Evolutionary conservation across 2,113 vertebrate genomes (phyloP).

Genomic region (Malurus alboscapulatus): DNA sequence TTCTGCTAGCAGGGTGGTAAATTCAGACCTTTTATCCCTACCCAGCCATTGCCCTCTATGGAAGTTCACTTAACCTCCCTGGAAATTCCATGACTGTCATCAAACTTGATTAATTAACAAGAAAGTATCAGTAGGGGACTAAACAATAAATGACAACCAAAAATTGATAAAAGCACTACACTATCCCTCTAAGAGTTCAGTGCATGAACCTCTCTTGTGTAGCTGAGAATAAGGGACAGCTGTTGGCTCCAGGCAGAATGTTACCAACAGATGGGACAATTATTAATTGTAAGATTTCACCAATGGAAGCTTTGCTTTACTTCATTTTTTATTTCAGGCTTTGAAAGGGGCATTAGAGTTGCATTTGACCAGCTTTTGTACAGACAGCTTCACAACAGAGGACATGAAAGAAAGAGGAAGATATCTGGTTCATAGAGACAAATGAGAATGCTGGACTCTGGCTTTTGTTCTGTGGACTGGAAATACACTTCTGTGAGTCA

Average conservation of each 20-base stretch:
- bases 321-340: neutral
- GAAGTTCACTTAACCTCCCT: neutral
- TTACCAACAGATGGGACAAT: conserved; percentile 29
- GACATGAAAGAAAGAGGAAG: neutral
- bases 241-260: conserved; percentile 38
- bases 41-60: neutral
- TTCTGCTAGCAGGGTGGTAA: neutral
- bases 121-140: neutral
- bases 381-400: neutral
- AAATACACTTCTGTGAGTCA: neutral
- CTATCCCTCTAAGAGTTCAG: neutral
- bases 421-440: neutral
- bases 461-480: neutral
- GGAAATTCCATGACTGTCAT: neutral
- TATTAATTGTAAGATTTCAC: neutral
- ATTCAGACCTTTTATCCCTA: neutral
- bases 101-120: neutral
- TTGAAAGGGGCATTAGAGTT: neutral
- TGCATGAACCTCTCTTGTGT: neutral
- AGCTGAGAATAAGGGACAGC: neutral
- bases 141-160: neutral
- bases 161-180: neutral
- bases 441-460: neutral
- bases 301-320: neutral
- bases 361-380: neutral